A percentile compares a stretch with the other conserved stretches of the same genome.
Conservation (phyloP, 2,797 vertebrate species). For the Poeciliopsis paucimaculata region DNA sequence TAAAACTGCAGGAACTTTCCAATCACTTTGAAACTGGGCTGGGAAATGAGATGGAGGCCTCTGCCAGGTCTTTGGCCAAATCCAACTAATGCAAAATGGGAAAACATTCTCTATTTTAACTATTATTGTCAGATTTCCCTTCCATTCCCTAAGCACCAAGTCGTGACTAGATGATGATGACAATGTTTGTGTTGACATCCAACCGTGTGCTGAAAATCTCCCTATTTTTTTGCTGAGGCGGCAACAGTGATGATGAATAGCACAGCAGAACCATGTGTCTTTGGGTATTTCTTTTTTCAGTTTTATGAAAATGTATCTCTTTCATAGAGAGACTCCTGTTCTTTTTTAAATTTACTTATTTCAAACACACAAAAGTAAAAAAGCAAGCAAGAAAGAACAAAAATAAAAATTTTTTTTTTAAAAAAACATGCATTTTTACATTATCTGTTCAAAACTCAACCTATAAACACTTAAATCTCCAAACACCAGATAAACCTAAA, state of each 20-base stretch:
- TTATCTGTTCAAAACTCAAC: too few species aligned
- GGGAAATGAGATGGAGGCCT: background rate
- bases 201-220: background rate
- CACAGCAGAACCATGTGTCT: background rate
- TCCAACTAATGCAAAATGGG: background rate
- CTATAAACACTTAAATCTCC: too few species aligned
- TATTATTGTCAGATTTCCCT: background rate
- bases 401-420: accelerated
- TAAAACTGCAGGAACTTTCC: background rate
- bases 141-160: background rate
- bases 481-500: too few species aligned
- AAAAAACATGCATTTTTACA: too few species aligned
- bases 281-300: background rate
- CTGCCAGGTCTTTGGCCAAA: background rate
- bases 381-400: too few species aligned
- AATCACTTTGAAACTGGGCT: background rate
- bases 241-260: background rate
- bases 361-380: too few species aligned
- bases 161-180: background rate
- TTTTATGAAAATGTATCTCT: background rate
- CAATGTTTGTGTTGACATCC: background rate
- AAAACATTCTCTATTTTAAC: background rate
- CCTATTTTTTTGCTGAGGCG: background rate
- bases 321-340: background rate
- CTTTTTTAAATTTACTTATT: too few species aligned